Conservation (phyloP, 2,888 invertebrate species). For the Orthosia gracilis region DNA sequence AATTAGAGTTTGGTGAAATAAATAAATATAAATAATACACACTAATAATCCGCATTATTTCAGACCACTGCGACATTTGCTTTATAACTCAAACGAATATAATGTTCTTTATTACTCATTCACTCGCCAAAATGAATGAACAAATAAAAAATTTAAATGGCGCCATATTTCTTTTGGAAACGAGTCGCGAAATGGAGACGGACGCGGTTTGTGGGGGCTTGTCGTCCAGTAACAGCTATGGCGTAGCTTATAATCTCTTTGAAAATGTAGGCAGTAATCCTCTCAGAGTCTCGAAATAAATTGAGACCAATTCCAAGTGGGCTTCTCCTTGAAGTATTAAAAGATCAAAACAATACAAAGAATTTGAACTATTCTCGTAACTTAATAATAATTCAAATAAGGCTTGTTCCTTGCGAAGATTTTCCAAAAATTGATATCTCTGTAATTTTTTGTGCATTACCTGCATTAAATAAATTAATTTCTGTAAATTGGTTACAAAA, state of each 20-base stretch:
- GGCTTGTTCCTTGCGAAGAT: too few species aligned
- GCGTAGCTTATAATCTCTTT: not conserved
- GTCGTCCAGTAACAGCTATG: not conserved
- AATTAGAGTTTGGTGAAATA: too few species aligned
- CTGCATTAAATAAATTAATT: too few species aligned
- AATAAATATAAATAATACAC: not conserved
- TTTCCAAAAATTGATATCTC: too few species aligned
- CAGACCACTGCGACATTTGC: constrained; percentile 27
- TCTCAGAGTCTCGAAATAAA: too few species aligned
- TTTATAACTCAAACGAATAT: constrained; percentile 49
- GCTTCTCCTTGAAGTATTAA: too few species aligned
- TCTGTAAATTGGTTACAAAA: too few species aligned
- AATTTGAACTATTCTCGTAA: too few species aligned
- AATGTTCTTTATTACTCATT: constrained; percentile 59
- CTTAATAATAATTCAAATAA: too few species aligned
- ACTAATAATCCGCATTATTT: not conserved
- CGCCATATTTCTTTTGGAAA: constrained; percentile 65
- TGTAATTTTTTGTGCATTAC: too few species aligned
- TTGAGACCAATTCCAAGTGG: too few species aligned
- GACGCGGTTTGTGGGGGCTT: constrained; percentile 40
- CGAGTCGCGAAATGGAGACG: constrained; percentile 62
- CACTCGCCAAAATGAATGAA: constrained; percentile 60
- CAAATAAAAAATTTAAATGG: constrained; percentile 64
- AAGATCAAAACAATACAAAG: too few species aligned
- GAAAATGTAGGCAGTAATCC: not conserved